Evolutionary conservation across 2,113 vertebrate genomes (phyloP).

Genomic region (Gopherus flavomarginatus): DNA sequence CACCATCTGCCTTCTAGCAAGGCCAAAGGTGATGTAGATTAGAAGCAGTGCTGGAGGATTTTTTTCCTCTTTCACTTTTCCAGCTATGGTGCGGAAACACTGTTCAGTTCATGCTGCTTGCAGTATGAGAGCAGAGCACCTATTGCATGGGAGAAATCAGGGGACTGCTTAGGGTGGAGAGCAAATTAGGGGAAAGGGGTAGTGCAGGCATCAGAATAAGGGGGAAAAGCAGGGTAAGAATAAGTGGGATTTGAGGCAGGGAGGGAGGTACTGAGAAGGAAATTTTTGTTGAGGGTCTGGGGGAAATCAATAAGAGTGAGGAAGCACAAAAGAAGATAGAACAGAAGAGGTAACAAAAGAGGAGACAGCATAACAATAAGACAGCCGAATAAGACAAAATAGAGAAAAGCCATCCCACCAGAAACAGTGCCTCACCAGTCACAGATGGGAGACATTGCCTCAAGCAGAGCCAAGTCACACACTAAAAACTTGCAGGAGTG

Average conservation of each 20-base stretch:
- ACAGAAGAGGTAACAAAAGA: neutral
- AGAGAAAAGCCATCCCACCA: neutral
- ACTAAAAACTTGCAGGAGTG: neutral
- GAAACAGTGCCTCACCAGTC: neutral
- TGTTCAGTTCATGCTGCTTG: neutral
- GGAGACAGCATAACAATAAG: neutral
- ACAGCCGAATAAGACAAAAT: neutral
- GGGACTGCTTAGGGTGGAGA: neutral
- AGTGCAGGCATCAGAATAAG: neutral
- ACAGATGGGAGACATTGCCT: neutral
- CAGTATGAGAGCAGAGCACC: slow-evolving; percentile 24
- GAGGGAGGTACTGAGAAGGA: neutral
- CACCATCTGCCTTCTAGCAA: slow-evolving; percentile 32
- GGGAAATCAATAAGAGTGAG: neutral
- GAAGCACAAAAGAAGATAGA: neutral
- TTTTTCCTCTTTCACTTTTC: slow-evolving; percentile 22
- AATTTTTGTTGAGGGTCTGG: neutral
- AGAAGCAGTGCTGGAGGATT: neutral
- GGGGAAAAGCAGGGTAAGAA: neutral
- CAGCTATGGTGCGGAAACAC: neutral
- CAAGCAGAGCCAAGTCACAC: neutral
- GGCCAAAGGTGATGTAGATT: neutral
- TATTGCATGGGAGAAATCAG: neutral
- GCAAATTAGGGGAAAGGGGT: neutral
- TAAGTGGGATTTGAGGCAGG: neutral